Conservation (phyloP, 1,140 invertebrate genomes). For the Drosophila fuyamai region DNA sequence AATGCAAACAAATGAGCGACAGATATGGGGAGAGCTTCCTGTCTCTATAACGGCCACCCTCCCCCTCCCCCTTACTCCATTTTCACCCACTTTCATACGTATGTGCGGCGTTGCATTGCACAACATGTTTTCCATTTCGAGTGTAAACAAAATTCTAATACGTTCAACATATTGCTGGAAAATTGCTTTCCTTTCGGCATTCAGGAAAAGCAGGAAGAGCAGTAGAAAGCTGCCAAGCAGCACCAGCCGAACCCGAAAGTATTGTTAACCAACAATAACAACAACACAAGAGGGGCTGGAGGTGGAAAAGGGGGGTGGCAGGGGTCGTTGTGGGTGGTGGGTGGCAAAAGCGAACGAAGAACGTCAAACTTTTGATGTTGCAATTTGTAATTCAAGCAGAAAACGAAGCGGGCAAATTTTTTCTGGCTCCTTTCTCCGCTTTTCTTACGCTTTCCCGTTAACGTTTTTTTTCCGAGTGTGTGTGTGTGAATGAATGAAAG, state of each 20-base stretch:
- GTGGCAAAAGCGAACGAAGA: constrained; percentile 61
- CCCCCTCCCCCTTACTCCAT: constrained; percentile 6
- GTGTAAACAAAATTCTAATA: constrained; percentile 83
- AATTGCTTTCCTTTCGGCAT: constrained; percentile 81
- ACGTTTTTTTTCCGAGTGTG: constrained; percentile 23
- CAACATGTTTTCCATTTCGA: constrained; percentile 82
- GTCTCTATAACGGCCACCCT: constrained; percentile 1
- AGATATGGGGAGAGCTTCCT: constrained; percentile 26
- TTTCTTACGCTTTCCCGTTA: constrained; percentile 27
- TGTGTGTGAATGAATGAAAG: constrained; percentile 54
- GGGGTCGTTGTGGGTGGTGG: background rate
- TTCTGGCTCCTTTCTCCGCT: constrained; percentile 30
- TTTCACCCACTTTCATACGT: background rate
- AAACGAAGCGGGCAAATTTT: constrained; percentile 81
- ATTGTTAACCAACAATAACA: constrained; percentile 80
- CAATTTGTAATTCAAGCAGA: constrained; percentile 84
- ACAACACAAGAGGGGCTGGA: constrained; percentile 21
- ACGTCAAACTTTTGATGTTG: constrained; percentile 84
- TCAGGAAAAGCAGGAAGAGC: constrained; percentile 31
- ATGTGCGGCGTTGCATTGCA: constrained; percentile 68
- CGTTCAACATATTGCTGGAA: constrained; percentile 82
- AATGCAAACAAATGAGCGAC: constrained; percentile 77
- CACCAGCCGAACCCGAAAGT: constrained; percentile 65
- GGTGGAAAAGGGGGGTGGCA: background rate
- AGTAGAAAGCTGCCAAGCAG: constrained; percentile 42